Evolutionary conservation across 2,797 vertebrate genomes (phyloP), one percentile per base, ranked within the genome.

Genomic region (Pachyuromys duprasi): DNA sequence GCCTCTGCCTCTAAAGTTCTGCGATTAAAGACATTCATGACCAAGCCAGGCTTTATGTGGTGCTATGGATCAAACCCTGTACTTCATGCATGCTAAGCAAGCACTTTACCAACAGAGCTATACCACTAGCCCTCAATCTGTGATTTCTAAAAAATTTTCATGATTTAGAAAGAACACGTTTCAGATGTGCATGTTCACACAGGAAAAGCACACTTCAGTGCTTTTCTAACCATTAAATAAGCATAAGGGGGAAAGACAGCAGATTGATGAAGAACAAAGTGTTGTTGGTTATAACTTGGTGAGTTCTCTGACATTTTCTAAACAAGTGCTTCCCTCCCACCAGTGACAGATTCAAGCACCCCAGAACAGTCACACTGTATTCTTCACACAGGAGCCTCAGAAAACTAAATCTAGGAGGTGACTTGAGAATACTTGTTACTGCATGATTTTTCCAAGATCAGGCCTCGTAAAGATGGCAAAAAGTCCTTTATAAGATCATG

Each of bases 301-400:
- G 42, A 33, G 82, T 70, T 93, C 70, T 82, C 75, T 94, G 94
- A 84, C 92, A 94, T 97, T 84, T 95, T 94, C 89, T 95, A 87
- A 94, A 91, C 63, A 95, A 95, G 89, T 33, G 80, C 89, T 86
- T 92, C n/a, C 89, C 86, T 94, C 80, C 75, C 87, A 96, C 91
- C 91, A 80, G 76, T 62, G 60, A 83, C 89, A 96, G 83, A 91
- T 69, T 81, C 62, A 81, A 74, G 76, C 31, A 36, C n/a, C 33
- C 67, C 57, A 63, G 76, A 93, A 84, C 15, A 93, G 70, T 82
- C 82, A 75, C 2, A 3, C 94, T 80, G 53, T 67, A 69, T n/a
- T 36, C 62, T 91, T 93, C 49, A 97, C 83, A 91, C 13, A 80
- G 45, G 13, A 53, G 18, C 60, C 82, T 86, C 31, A 1, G 81